phyloP scores from a whole-genome alignment of 2,888 invertebrate genomes.

The Acanthosoma haemorrhoidale region DNA sequence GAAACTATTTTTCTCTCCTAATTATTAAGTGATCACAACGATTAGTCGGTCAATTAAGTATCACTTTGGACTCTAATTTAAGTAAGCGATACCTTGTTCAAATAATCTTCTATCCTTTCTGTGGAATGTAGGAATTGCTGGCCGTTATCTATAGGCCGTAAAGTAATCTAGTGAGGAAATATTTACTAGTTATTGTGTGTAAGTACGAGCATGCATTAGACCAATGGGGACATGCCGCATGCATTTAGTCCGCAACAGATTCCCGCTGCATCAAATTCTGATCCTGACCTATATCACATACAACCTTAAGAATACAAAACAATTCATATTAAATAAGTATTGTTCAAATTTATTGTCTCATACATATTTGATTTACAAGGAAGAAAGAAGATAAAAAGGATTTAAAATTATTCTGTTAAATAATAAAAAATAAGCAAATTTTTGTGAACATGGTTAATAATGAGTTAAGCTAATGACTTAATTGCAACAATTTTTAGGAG shows the following conservation, averaged over 20 bases:
- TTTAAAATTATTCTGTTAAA: background rate
- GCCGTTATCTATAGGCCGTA: background rate
- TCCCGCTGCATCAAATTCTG: slow-evolving; percentile 15
- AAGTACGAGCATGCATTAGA: slow-evolving; percentile 16
- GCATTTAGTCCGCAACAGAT: slow-evolving; percentile 23
- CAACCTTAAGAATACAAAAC: slow-evolving; percentile 13
- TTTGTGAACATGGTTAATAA: too few relatives aligned
- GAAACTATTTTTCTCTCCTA: background rate
- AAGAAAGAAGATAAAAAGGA: background rate
- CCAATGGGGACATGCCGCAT: slow-evolving; percentile 16
- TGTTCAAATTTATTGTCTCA: slow-evolving; percentile 21
- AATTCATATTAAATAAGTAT: background rate
- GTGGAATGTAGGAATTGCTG: background rate
- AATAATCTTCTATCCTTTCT: background rate
- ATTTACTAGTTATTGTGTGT: background rate
- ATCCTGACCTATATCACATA: background rate
- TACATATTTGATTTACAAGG: slow-evolving; percentile 8
- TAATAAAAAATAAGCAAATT: background rate
- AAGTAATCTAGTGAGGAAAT: background rate
- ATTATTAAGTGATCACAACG: slow-evolving; percentile 3
- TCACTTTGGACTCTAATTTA: background rate
- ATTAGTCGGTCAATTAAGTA: slow-evolving; percentile 9
- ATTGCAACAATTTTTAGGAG: too few relatives aligned
- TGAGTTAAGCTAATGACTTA: too few relatives aligned
- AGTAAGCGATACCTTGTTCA: background rate